A percentile compares a stretch with the other conserved stretches of the same genome.
Evolutionary conservation across 1,140 invertebrate species (phyloP).

Genomic region (Muscidifurax raptorellus): DNA sequence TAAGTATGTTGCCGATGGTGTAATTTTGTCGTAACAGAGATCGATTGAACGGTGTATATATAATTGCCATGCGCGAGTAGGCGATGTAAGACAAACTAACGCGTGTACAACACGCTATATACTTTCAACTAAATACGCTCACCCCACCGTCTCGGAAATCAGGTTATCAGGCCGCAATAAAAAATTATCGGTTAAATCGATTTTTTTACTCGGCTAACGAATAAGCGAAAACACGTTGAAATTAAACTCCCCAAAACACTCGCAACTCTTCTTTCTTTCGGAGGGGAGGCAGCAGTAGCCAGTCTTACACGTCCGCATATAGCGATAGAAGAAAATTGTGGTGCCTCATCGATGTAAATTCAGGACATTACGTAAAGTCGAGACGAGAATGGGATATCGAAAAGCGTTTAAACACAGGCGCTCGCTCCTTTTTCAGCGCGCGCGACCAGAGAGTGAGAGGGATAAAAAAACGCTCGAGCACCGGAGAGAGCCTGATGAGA

Average conservation of each 20-base stretch:
- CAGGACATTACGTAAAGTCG: slow-evolving; percentile 37
- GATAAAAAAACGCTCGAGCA: neutral
- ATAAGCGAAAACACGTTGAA: neutral
- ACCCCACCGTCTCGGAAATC: too few relatives aligned
- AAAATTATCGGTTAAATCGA: too few relatives aligned
- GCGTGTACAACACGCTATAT: too few relatives aligned
- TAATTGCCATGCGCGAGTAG: too few relatives aligned
- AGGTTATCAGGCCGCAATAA: neutral
- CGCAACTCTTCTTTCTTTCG: neutral
- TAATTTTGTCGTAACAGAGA: too few relatives aligned
- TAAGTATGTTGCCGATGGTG: too few relatives aligned
- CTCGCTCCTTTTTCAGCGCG: neutral
- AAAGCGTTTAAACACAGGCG: slow-evolving; percentile 44
- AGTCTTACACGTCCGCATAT: neutral
- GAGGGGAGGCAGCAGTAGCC: neutral
- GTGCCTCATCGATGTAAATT: slow-evolving; percentile 44
- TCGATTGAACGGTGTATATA: too few relatives aligned
- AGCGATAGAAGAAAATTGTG: slow-evolving; percentile 21
- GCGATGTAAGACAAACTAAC: too few relatives aligned
- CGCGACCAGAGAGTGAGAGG: neutral
- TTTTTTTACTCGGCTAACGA: neutral
- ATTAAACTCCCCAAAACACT: slow-evolving; percentile 22
- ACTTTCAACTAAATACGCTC: too few relatives aligned
- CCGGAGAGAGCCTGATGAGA: too few relatives aligned
- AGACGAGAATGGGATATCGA: slow-evolving; percentile 39